Conservation (phyloP, 2,113 vertebrate genomes). For the Tonatia bakeri region DNA sequence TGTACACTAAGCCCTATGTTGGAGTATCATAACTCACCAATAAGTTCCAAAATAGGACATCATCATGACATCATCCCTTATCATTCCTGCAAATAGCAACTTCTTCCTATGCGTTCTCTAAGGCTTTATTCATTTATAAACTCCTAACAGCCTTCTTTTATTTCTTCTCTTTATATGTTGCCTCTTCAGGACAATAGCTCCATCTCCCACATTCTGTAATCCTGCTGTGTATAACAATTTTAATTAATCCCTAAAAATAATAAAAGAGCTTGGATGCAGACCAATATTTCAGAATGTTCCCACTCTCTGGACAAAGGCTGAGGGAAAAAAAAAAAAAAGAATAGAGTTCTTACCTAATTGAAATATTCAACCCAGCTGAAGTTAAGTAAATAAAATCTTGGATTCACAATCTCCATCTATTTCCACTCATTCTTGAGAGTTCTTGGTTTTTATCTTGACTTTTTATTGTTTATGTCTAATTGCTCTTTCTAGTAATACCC, state of each 20-base stretch:
- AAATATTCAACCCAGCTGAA: constrained; percentile 2
- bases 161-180: neutral
- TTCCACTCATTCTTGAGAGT: neutral
- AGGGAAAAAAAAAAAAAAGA: constrained; percentile 28
- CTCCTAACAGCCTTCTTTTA: neutral
- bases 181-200: neutral
- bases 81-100: neutral
- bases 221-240: neutral
- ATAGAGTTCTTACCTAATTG: neutral
- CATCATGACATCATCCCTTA: neutral
- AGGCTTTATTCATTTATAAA: neutral
- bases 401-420: neutral
- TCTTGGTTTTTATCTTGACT: constrained; percentile 30
- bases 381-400: constrained; percentile 33
- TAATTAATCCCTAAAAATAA: constrained; percentile 31
- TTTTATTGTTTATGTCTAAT: constrained; percentile 37
- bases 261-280: neutral
- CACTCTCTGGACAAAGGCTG: constrained; percentile 6
- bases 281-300: constrained; percentile 1
- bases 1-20: constrained; percentile 12
- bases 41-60: constrained; percentile 21
- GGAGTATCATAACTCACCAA: neutral
- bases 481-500: neutral
- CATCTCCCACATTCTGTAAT: neutral
- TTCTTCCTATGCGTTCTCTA: constrained; percentile 18